Base-by-base conservation (phyloP, 1,140 invertebrate genomes). In the Steinernema feltiae region DNA sequence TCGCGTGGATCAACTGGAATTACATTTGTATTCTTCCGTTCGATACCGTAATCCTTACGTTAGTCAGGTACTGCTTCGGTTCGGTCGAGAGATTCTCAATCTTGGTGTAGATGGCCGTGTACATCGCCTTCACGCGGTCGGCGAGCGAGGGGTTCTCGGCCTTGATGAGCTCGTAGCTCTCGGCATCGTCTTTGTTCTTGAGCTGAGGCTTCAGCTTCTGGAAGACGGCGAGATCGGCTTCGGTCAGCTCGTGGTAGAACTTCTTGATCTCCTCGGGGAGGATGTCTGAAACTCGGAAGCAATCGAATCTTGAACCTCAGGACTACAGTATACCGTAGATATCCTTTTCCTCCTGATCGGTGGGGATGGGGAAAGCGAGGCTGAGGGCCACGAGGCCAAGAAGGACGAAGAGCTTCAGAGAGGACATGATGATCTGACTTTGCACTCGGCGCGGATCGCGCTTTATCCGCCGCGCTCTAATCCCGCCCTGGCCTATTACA, bases 241-340 rank as follows among this genome's bases (percentile, higher is more conserved):
- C 53, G 53, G 15, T 63, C 53, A 63, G 53, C 2, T 27, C 24
- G 7, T 63, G 12, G 53, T 63, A 63, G 53, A 63, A 63, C 24
- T 12, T 15, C 53, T 63, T 63, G 53, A 63, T 63, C 53, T 63
- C 53, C 7, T 63, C 53, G 53, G 53, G 53, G 7, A 63, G 53
- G 24, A 63, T 63, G 24, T 63, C 53, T 63, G 35, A 41, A 41
- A 18, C 18, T n/a, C n/a, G n/a, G n/a, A n/a, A n/a, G n/a, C n/a
- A n/a, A n/a, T n/a, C n/a, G n/a, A n/a, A n/a, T n/a, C n/a, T n/a
- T n/a, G n/a, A n/a, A n/a, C n/a, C n/a, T n/a, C n/a, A n/a, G n/a
- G n/a, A n/a, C n/a, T n/a, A n/a, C n/a, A n/a, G n/a, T n/a, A n/a
- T 41, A 41, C 35, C 35, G 35, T 41, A 41, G 7, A 41, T 7